Evolutionary conservation across 2,113 vertebrate genomes (phyloP), one percentile per base, ranked within the genome.

Genomic region (Melanostigma gelatinosum): DNA sequence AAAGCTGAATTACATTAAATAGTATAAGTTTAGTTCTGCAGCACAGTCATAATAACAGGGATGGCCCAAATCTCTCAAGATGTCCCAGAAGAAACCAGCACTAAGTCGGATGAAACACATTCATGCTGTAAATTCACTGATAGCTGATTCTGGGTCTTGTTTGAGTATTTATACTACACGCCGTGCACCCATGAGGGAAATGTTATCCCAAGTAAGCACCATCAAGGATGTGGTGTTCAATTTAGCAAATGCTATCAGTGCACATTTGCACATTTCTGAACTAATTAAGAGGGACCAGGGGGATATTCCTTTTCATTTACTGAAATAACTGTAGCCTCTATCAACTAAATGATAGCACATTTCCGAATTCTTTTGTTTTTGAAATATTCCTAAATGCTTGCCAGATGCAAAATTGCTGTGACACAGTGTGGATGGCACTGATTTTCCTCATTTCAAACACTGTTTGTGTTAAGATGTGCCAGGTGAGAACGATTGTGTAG

Each of bases 211-310:
- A 48, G 57, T 68, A 69, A 62, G 63, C 64, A 27, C 38, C 67
- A 64, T 82, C 65, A 66, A 70, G 62, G 60, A 70, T 63, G 65
- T 72, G 64, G 16, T 77, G 54, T 79, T 87, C 48, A 82, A 69
- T 83, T 88, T 75, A 66, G 22, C 65, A 77, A 75, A 82, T 69
- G 69, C 70, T 70, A 80, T 88, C 54, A 40, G 48, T 40, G 65
- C 79, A 84, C 58, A 88, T 80, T 80, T 86, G 29, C 42, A 84
- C 29, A 78, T 71, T 71, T 74, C 60, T 79, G 40, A 80, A 69
- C 32, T 80, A 79, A 86, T 87, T 79, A 85, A 75, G 75, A 79
- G n/a, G 5, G 38, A 86, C 68, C 60, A 32, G 36, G 36, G 77
- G 72, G 79, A 67, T 70, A 62, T 82, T 44, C 29, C 18, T 48